A percentile compares a stretch with the other conserved stretches of the same genome.
phyloP scores from a whole-genome alignment of 2,113 vertebrate genomes.

The Cyrtonyx montezumae region DNA sequence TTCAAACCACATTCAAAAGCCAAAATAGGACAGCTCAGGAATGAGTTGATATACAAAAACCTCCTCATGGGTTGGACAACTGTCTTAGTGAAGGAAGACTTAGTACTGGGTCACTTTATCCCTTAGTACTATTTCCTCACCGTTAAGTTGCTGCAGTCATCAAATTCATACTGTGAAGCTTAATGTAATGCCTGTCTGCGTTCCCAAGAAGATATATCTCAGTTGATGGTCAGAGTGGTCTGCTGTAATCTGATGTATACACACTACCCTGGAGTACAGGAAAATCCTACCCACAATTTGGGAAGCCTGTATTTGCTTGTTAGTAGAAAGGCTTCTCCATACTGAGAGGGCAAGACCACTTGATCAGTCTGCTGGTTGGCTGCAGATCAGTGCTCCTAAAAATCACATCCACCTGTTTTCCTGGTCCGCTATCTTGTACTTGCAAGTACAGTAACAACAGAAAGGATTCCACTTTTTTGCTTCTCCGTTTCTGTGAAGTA shows the following conservation, averaged over 20 bases:
- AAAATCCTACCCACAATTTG: neutral
- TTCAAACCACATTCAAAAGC: neutral
- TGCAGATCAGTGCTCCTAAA: neutral
- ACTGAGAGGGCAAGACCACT: neutral
- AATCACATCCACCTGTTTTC: neutral
- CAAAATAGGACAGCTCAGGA: neutral
- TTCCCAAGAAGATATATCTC: neutral
- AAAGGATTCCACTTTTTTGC: neutral
- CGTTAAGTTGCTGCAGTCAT: neutral
- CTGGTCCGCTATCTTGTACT: neutral
- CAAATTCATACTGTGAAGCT: neutral
- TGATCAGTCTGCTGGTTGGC: neutral
- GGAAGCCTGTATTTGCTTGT: neutral
- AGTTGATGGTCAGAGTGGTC: neutral
- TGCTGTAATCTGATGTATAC: neutral
- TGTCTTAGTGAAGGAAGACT: neutral
- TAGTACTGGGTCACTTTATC: neutral
- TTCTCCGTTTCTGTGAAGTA: neutral
- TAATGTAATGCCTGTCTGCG: neutral
- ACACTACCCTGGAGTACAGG: neutral
- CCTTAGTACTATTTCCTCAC: neutral
- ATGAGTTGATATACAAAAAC: neutral
- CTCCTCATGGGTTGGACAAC: neutral
- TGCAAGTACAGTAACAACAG: neutral
- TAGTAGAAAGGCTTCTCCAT: neutral